A percentile compares a stretch with the other conserved stretches of the same genome.
phyloP scores from a whole-genome alignment of 30 jellyfish, hydroid and myxozoan species.

The Aurelia aurita complex sp. Pacific region DNA sequence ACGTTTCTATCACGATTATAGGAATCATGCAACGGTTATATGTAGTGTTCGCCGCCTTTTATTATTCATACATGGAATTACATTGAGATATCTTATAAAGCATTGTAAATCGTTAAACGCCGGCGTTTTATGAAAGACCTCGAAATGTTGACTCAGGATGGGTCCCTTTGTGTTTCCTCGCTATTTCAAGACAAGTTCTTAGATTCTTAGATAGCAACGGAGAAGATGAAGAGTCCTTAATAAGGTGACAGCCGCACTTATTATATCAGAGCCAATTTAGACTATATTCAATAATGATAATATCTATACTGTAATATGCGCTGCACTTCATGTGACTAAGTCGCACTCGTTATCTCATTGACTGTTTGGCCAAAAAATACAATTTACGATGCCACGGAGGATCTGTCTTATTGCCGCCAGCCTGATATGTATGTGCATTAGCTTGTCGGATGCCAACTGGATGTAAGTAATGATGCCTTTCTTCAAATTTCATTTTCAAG shows the following conservation, averaged over 20 bases:
- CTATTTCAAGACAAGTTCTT: conserved; percentile 50
- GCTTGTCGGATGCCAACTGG: conserved; percentile 17
- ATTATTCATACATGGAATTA: conserved; percentile 38
- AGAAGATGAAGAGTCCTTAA: conserved; percentile 42
- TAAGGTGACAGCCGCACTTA: conserved; percentile 70
- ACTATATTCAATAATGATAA: conserved; percentile 26
- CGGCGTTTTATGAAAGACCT: conserved; percentile 63
- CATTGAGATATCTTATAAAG: conserved; percentile 27
- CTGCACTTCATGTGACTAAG: conserved; percentile 11
- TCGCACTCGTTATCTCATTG: neutral
- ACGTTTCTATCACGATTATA: conserved; percentile 41
- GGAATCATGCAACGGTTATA: conserved; percentile 49
- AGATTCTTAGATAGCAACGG: conserved; percentile 47
- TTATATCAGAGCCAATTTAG: conserved; percentile 19
- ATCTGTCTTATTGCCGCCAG: conserved; percentile 16
- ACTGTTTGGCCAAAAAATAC: neutral
- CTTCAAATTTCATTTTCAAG: neutral
- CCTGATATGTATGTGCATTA: neutral
- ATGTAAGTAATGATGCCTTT: conserved; percentile 5
- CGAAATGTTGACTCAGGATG: conserved; percentile 58
- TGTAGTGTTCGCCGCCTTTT: conserved; percentile 46
- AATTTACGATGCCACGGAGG: conserved; percentile 24
- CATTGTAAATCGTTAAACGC: conserved; percentile 66
- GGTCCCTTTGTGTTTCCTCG: conserved; percentile 48
- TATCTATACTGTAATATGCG: conserved; percentile 49